Base-by-base conservation (phyloP, 2,888 invertebrate genomes). In the Dryococelus australis region DNA sequence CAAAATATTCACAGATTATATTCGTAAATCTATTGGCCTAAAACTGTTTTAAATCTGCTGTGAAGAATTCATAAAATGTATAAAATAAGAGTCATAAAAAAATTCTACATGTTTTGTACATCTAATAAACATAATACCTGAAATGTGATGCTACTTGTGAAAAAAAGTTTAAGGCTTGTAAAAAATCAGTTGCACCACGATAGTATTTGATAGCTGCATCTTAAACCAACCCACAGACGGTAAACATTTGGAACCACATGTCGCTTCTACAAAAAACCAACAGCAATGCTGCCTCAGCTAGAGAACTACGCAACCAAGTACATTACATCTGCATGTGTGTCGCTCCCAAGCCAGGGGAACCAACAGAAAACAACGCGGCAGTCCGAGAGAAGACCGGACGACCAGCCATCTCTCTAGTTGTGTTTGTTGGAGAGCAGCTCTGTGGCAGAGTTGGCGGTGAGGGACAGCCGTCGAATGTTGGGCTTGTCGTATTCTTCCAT, bases 401-500 rank as follows among this genome's bases (percentile, higher is more conserved):
- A 79, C 20, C n/a, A 10, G 43, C 24, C 26, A 24, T 12, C n/a
- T 86, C 28, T 43, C 86, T 87, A 88, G 53, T 88, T 88, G 87
- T 87, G 87, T 83, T 88, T 88, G 86, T 88, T 88, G 53, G 89
- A 86, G 43, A 87, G 80, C 24, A 83, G 85, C 35, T 83, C 83
- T 1, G 47, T 28, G 53, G 86, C 87, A 84, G 90, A 90, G 35
- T 90, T 90, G 85, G 91, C 90, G 28, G 94, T 95, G 90, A 96
- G 94, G 88, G 96, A 96, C 88, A 96, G 94, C 84, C 96, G 94
- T 89, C 96, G 93, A 90, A 96, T 96, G 92, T 97, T 96, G 79
- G 96, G 96, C 91, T 95, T 95, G 93, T 96, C 96, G 92, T 96
- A 96, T 91, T 97, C 96, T 91, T 97, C 96, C 96, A 97, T 97